These are phyloP conservation scores for Drosophila ezoana DNA, from an alignment of 2,888 invertebrate genomes.

Conservation along the genomic window DNA sequence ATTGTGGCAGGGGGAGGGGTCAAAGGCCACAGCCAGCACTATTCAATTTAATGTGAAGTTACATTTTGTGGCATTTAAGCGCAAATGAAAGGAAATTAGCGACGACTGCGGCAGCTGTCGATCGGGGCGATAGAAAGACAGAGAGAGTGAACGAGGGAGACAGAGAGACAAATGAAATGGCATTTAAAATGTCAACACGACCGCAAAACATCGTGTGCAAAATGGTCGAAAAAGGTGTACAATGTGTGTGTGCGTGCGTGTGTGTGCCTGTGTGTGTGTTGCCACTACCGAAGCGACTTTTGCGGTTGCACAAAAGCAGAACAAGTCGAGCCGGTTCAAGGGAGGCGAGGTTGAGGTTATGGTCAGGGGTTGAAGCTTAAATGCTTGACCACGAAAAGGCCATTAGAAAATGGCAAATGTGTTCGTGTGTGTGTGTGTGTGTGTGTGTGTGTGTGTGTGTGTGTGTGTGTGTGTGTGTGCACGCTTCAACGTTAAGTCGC, in stretches of 20 bases:
- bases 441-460: constrained; percentile 8
- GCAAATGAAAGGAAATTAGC: constrained; percentile 75
- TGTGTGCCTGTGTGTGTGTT: constrained; percentile 32
- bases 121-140: not conserved
- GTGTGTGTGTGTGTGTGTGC: constrained; percentile 5
- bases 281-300: constrained; percentile 63
- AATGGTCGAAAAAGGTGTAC: constrained; percentile 76
- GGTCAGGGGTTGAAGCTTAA: constrained; percentile 65
- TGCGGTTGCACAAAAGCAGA: constrained; percentile 72
- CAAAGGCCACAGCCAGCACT: constrained; percentile 39
- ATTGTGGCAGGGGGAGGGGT: constrained; percentile 13
- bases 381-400: constrained; percentile 80
- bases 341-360: constrained; percentile 53
- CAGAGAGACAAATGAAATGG: constrained; percentile 72
- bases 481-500: constrained; percentile 37
- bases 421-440: constrained; percentile 10
- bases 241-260: constrained; percentile 14
- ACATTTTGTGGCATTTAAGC: constrained; percentile 65
- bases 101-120: constrained; percentile 43
- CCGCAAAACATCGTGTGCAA: constrained; percentile 78
- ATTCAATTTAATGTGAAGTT: constrained; percentile 56
- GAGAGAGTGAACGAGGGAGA: constrained; percentile 25
- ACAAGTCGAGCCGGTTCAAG: constrained; percentile 36
- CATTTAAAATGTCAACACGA: constrained; percentile 80
- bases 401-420: constrained; percentile 69